Base-by-base conservation (phyloP, 1,140 invertebrate species). In the Drosophila insularis region DNA sequence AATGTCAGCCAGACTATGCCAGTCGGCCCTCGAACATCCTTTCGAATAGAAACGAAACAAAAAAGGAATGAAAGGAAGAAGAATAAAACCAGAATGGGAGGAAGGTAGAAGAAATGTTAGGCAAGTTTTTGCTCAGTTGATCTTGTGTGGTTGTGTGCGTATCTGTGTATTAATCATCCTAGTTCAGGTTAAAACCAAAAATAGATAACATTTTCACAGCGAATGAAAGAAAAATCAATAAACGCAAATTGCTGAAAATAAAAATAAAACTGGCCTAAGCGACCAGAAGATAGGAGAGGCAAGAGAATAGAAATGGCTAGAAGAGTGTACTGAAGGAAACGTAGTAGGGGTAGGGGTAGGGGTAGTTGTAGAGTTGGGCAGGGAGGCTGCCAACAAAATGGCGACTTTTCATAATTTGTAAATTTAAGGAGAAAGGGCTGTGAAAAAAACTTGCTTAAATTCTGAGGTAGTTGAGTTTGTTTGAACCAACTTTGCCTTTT, bases 241-340 rank as follows among this genome's bases (percentile, higher is more conserved):
- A 75, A 68, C 63, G 68, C 75, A 81, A 78, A 78, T 81, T 74
- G 60, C 46, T 64, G 73, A 56, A 85, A 81, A 84, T 74, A 84
- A 81, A 76, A 68, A 67, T 46, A 69, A 63, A 72, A 67, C 63
- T 60, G 37, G 43, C 35, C 50, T 11, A 21, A 21, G 11, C 35
- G 35, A 37, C 35, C 11, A 35, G 32, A 35, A 11, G 32, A 35
- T 11, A 13, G 11, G n/a, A 39, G 31, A 19, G 17, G 27, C 23
- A 56, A 32, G 6, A 10, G 54, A 64, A 55, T 7, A 1, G 2
- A 5, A 7, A 50, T 37, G 6, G 14, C 43, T 2, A 19, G 40
- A 54, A 62, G 43, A 27, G 23, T 27, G 31, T 7, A 27, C 2
- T 3, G 43, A 14, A n/a, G 14, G 13, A 31, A 35, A 27, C 2